Evolutionary conservation across 2,113 vertebrate species (phyloP).

Genomic region (Siniperca chuatsi): DNA sequence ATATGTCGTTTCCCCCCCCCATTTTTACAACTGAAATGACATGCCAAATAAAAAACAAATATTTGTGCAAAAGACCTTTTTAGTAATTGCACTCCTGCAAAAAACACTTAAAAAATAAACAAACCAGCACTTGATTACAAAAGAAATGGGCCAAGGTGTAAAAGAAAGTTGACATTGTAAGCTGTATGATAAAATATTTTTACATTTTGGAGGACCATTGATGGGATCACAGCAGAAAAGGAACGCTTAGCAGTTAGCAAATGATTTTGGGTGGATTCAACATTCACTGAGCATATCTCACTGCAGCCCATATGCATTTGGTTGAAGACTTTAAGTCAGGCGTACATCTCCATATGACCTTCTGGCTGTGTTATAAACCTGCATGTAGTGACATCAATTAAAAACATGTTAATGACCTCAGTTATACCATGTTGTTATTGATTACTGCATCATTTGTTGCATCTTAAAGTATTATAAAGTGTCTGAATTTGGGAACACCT

Average conservation of each 20-base stretch:
- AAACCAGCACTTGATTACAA: constrained; percentile 24
- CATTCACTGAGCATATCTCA: neutral
- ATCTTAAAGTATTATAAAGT: neutral
- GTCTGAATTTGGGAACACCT: constrained; percentile 9
- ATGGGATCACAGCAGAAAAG: constrained; percentile 1
- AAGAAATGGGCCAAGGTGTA: constrained; percentile 1
- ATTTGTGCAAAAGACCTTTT: neutral
- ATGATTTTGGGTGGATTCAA: neutral
- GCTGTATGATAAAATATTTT: neutral
- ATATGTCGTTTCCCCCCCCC: neutral
- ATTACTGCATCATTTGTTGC: neutral
- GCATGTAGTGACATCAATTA: neutral
- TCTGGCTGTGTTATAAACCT: neutral
- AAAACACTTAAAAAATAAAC: neutral
- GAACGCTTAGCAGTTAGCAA: neutral
- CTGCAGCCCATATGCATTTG: neutral
- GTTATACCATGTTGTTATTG: no score
- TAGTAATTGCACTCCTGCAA: neutral
- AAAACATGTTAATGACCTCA: neutral
- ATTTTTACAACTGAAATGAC: neutral
- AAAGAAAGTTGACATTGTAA: constrained; percentile 11
- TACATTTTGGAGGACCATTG: neutral
- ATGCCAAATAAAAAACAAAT: neutral
- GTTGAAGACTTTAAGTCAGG: neutral
- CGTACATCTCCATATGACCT: neutral